Evolutionary conservation across 2,113 vertebrate species (phyloP), one percentile per base, ranked within the genome.

Genomic region (Antennarius striatus): DNA sequence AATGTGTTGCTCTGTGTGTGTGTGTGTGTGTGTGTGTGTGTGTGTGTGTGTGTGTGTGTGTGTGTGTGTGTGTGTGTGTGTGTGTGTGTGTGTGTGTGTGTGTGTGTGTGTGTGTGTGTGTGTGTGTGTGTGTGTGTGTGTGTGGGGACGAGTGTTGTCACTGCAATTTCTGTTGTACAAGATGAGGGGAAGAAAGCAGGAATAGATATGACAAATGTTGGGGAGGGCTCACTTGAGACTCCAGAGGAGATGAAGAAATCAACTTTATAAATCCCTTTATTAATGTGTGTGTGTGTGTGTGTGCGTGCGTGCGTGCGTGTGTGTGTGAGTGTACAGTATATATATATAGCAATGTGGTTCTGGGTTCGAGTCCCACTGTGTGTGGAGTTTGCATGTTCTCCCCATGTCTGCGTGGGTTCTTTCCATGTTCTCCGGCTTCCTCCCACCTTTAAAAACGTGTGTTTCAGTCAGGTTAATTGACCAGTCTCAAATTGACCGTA

Each of bases 131-230:
- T 43, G 64, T 43, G 32, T 16, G 63, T 46, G 45, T 22, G 52
- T 63, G 49, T 1, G 32, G 32, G 32, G 32, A 7, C 4, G 4
- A 36, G 32, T 36, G 32, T 36, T 52, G 32, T 83, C 71, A 68
- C 63, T 61, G 68, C 60, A 68, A 77, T 79, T 81, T 67, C 48
- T 63, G 50, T 73, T 80, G 68, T 32, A 52, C 57, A 70, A 59
- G 68, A 81, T 66, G 61, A 81, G 55, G 50, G 71, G 51, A 79
- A 57, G 63, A 47, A 67, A 57, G 54, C 71, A 54, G 30, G 71
- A 69, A 66, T 68, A 60, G 50, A 76, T 62, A 57, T 75, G 86
- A 72, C 68, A 83, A 82, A 74, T 52, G 60, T 67, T 54, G 75
- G 71, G 58, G 57, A 81, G 60, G 76, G 59, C 52, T 84, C 56